A percentile compares a stretch with the other conserved stretches of the same genome.
phyloP scores from a whole-genome alignment of 2,888 invertebrate species.

The Lysandra bellargus region DNA sequence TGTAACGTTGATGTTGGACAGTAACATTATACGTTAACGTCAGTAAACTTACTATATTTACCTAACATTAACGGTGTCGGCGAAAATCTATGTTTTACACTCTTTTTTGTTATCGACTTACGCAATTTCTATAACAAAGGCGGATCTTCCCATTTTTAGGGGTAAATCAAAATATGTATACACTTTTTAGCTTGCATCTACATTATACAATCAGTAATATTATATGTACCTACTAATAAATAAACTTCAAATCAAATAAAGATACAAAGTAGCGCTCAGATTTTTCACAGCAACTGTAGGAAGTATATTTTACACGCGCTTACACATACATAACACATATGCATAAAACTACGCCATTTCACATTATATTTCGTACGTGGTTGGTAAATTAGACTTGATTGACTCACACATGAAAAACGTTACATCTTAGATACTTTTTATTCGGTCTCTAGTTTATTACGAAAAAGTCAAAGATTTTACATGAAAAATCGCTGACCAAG shows the following conservation, averaged over 20 bases:
- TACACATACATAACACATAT: no score
- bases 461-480: neutral
- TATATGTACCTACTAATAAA: no score
- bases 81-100: neutral
- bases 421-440: neutral
- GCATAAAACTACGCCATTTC: neutral
- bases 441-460: neutral
- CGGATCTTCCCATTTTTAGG: no score
- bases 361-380: neutral
- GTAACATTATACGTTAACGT: slow-evolving; percentile 31
- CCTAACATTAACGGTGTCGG: neutral
- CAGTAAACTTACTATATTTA: slow-evolving; percentile 20
- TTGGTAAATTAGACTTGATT: neutral
- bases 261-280: no score
- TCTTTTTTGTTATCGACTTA: no score
- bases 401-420: neutral
- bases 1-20: slow-evolving; percentile 61
- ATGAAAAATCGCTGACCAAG: slow-evolving; percentile 21
- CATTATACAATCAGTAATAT: no score
- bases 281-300: no score
- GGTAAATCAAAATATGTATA: no score
- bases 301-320: no score
- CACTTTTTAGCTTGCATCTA: no score
- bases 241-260: no score
- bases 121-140: neutral